Conservation (phyloP, 2,888 invertebrate genomes). For the Vanessa cardui region DNA sequence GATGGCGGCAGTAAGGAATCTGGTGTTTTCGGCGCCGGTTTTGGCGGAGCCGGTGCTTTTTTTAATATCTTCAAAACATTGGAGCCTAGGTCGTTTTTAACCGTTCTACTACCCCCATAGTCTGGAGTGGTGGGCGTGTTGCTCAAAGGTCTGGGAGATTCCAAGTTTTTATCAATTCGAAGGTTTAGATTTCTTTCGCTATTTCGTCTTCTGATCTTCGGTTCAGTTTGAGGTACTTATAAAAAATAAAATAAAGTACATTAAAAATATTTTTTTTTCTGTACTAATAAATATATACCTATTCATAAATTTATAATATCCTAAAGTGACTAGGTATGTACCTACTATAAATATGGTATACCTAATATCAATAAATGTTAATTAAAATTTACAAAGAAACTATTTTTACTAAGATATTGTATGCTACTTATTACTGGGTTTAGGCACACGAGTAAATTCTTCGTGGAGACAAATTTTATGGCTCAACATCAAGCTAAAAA, state of each 20-base stretch:
- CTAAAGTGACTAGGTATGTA: too few species aligned
- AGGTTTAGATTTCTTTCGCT: conserved; percentile 56
- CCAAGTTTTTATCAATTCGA: conserved; percentile 55
- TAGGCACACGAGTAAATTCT: too few species aligned
- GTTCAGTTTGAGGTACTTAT: conserved; percentile 47
- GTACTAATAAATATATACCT: neutral
- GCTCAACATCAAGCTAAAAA: too few species aligned
- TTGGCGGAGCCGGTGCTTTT: conserved; percentile 60
- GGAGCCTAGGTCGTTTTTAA: conserved; percentile 57
- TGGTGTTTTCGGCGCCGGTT: conserved; percentile 47
- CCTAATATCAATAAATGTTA: too few species aligned
- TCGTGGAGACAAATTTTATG: too few species aligned
- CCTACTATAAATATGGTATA: too few species aligned
- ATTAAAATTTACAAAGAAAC: too few species aligned
- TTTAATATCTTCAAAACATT: conserved; percentile 72
- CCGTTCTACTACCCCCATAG: conserved; percentile 52
- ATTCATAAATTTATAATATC: too few species aligned
- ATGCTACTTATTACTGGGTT: too few species aligned
- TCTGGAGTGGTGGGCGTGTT: conserved; percentile 57
- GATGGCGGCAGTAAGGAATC: conserved; percentile 66
- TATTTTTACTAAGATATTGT: too few species aligned
- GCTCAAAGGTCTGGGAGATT: conserved; percentile 62
- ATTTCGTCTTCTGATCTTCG: conserved; percentile 52
- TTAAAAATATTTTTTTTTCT: neutral
- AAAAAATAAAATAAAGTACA: neutral